Conservation (phyloP, 2,113 vertebrate genomes). For the Cyanoderma ruficeps region DNA sequence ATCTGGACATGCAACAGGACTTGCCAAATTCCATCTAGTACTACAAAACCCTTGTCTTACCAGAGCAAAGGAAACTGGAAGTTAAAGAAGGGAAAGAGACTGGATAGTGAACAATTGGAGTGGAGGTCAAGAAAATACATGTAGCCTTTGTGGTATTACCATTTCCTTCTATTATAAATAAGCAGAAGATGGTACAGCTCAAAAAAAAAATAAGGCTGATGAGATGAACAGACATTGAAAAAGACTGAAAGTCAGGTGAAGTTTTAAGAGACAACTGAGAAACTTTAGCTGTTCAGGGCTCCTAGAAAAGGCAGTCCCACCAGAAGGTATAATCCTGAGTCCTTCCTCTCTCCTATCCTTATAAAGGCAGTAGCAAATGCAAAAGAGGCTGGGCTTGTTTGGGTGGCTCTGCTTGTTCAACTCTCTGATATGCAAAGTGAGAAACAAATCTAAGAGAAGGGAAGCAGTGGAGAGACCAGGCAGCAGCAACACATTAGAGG, state of each 20-base stretch:
- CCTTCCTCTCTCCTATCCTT: not conserved
- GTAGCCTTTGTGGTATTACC: not conserved
- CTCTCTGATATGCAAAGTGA: not conserved
- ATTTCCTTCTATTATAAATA: not conserved
- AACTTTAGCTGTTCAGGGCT: not conserved
- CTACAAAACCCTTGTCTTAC: not conserved
- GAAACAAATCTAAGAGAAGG: not conserved
- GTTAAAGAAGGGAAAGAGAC: not conserved
- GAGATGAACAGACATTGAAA: not conserved
- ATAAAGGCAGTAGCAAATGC: not conserved
- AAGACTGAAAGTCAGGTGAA: not conserved
- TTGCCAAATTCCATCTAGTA: not conserved
- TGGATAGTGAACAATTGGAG: not conserved
- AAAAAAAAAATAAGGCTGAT: not conserved
- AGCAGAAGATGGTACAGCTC: not conserved
- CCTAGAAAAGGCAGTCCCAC: not conserved
- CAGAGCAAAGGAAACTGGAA: not conserved
- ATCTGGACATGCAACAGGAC: not conserved
- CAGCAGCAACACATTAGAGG: not conserved
- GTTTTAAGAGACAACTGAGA: not conserved
- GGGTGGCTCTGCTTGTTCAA: not conserved
- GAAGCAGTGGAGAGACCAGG: not conserved
- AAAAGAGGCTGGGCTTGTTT: not conserved
- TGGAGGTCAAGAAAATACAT: not conserved
- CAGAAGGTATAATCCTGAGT: not conserved